These are phyloP conservation scores for Chionis minor DNA, from an alignment of 2,113 vertebrate species.

Conservation along the genomic window DNA sequence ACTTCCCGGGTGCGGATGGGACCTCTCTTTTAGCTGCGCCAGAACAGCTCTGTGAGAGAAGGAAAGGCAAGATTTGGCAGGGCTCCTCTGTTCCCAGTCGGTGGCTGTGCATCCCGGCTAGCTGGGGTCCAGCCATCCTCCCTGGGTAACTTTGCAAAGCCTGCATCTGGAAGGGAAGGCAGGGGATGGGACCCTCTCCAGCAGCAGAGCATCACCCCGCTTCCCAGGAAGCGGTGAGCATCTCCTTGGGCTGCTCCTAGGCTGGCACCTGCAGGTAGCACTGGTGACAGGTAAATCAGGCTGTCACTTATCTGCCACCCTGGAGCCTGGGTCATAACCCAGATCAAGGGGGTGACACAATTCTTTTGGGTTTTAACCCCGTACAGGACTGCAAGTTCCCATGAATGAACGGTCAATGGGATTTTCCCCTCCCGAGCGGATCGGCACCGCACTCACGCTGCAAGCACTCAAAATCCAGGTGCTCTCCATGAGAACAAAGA, in stretches of 20 bases:
- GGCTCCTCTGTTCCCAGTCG: neutral
- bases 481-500: neutral
- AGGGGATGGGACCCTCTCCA: neutral
- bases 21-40: neutral
- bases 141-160: neutral
- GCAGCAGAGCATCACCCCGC: neutral
- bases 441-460: fast-evolving
- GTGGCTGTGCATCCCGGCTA: neutral
- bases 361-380: neutral
- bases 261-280: neutral
- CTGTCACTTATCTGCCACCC: neutral
- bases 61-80: neutral
- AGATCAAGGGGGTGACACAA: neutral
- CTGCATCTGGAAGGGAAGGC: constrained; percentile 36
- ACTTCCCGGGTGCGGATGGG: neutral
- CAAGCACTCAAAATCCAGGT: neutral
- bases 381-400: neutral
- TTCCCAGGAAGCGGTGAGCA: fast-evolving
- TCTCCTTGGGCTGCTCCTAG: no score
- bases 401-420: neutral
- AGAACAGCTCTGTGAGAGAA: neutral
- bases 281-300: neutral
- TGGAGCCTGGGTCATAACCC: neutral
- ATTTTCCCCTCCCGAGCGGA: neutral
- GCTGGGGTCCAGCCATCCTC: neutral